These are phyloP conservation scores for Orthosia gothica DNA, from an alignment of 2,888 invertebrate species.

Conservation along the genomic window DNA sequence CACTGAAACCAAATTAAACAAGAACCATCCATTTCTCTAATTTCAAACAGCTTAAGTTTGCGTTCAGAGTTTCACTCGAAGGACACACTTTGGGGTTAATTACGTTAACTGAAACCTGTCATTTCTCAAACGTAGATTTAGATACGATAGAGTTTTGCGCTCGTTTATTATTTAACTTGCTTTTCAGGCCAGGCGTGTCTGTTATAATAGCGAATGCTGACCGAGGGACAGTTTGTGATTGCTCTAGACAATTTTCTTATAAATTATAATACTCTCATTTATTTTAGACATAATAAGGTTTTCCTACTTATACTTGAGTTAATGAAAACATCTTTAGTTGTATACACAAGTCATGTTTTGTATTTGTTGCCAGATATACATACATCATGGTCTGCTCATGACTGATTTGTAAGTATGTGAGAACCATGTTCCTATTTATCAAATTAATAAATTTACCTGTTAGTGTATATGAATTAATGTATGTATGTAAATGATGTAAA, in stretches of 20 bases:
- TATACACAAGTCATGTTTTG: no score
- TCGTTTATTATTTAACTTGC: slow-evolving; percentile 4
- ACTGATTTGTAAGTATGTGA: no score
- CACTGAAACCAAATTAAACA: slow-evolving; percentile 2
- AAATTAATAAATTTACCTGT: no score
- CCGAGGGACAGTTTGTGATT: neutral
- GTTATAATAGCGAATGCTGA: neutral
- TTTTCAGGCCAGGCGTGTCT: no score
- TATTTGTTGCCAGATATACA: no score
- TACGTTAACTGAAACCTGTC: neutral
- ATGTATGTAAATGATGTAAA: no score
- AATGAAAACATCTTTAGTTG: no score
- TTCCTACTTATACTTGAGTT: no score
- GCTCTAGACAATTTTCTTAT: neutral
- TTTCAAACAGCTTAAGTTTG: neutral
- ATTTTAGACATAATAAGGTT: no score
- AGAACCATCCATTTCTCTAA: neutral
- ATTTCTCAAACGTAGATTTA: slow-evolving; percentile 1
- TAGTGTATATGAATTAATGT: no score
- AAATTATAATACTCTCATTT: neutral
- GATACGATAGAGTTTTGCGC: neutral
- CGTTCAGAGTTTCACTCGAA: neutral
- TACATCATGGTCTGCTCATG: no score
- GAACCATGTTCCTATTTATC: no score
- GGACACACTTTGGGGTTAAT: neutral